Evolutionary conservation across 2,888 invertebrate species (phyloP).

Genomic region (Erpobdella octoculata): DNA sequence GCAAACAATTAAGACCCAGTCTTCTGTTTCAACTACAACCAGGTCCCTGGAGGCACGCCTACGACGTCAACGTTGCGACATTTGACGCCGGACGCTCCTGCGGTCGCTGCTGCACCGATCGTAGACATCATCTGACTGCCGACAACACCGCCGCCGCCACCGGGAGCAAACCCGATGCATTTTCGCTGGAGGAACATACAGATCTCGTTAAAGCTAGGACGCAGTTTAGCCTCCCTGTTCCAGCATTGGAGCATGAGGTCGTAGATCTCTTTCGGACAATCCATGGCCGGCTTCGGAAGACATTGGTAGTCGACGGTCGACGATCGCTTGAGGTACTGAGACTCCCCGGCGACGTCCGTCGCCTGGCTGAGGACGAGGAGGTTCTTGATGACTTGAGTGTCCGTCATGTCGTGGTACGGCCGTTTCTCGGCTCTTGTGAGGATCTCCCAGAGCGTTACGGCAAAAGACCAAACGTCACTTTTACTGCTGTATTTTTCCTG

Average conservation of each 20-base stretch:
- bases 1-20: too few species aligned
- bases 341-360: constrained; percentile 72
- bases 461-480: constrained; percentile 84
- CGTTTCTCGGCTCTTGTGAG: constrained; percentile 68
- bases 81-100: too few species aligned
- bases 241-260: constrained; percentile 86
- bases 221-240: constrained; percentile 69
- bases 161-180: constrained; percentile 50
- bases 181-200: constrained; percentile 67
- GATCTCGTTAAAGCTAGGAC: constrained; percentile 79
- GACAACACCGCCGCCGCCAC: constrained; percentile 38
- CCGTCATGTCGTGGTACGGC: constrained; percentile 69
- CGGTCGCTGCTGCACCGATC: background rate
- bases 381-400: constrained; percentile 73
- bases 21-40: too few species aligned
- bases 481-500: constrained; percentile 77
- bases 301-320: background rate
- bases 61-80: too few species aligned
- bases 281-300: constrained; percentile 65
- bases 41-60: too few species aligned
- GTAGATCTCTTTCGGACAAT: constrained; percentile 79
- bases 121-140: background rate
- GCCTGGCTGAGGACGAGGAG: constrained; percentile 66
- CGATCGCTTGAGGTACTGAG: constrained; percentile 63
- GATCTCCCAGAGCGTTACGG: constrained; percentile 78